phyloP scores from a whole-genome alignment of 1,140 invertebrate species.

The Drosophila kepulauana region DNA sequence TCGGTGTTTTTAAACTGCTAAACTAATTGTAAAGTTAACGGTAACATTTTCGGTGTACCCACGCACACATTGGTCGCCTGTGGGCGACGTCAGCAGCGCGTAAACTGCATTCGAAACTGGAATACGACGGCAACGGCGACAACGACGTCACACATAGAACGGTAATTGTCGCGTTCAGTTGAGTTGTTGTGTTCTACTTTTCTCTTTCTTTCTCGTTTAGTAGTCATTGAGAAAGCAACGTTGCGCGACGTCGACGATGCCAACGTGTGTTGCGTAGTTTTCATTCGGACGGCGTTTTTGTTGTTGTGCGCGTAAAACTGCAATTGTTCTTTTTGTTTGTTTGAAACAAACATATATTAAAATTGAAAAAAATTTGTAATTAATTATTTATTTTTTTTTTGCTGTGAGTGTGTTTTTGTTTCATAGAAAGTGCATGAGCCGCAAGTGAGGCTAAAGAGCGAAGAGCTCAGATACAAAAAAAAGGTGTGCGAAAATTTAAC shows the following conservation, averaged over 20 bases:
- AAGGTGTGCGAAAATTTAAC: conserved; percentile 33
- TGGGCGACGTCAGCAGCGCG: conserved; percentile 35
- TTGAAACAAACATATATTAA: conserved; percentile 8
- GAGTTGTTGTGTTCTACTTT: conserved; percentile 42
- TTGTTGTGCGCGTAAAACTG: conserved; percentile 55
- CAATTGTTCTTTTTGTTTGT: conserved; percentile 32
- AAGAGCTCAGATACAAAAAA: conserved; percentile 23
- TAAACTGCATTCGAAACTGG: conserved; percentile 33
- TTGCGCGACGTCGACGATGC: conserved; percentile 42
- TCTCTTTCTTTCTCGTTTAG: conserved; percentile 31
- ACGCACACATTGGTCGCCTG: not conserved
- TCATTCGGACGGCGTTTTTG: conserved; percentile 11
- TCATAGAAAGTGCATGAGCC: conserved; percentile 31
- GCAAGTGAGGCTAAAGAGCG: not conserved
- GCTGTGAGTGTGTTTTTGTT: conserved; percentile 27
- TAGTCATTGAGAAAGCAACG: conserved; percentile 62
- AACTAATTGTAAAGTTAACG: not conserved
- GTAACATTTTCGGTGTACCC: not conserved
- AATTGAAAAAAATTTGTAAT: conserved; percentile 8
- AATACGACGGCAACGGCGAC: conserved; percentile 21
- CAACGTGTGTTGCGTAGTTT: conserved; percentile 43
- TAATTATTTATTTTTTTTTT: conserved; percentile 24
- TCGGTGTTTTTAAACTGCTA: not conserved
- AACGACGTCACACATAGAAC: conserved; percentile 32
- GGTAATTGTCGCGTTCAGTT: conserved; percentile 45